Evolutionary conservation across 1,140 invertebrate genomes (phyloP).

Genomic region (Nixonia krombeini): DNA sequence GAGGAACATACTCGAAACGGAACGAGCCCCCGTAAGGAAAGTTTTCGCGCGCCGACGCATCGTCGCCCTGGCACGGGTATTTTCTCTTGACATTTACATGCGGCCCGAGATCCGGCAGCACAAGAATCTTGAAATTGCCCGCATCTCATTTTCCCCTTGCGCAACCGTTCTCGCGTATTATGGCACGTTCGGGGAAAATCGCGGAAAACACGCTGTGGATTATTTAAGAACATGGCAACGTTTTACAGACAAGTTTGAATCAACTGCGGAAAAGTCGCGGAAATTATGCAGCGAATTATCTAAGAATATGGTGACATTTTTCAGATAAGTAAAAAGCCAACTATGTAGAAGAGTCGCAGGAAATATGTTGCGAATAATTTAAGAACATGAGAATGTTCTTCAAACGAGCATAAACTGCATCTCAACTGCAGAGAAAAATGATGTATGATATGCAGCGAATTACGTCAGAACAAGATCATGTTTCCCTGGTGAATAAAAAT

Average conservation of each 20-base stretch:
- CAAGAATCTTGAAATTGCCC: conserved; percentile 35
- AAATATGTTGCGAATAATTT: conserved; percentile 10
- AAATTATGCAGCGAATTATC: too few species aligned
- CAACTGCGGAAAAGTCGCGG: too few species aligned
- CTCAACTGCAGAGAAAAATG: too few species aligned
- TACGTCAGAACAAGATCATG: too few species aligned
- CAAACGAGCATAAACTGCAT: too few species aligned
- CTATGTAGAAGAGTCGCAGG: conserved; percentile 6
- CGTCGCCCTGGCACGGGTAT: conserved; percentile 8
- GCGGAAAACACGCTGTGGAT: conserved; percentile 9
- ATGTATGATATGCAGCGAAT: too few species aligned
- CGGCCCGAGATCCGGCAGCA: conserved; percentile 8
- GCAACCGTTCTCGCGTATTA: conserved; percentile 26
- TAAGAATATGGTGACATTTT: too few species aligned
- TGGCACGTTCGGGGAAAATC: conserved; percentile 7
- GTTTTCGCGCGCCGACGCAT: background rate
- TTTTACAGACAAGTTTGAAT: too few species aligned
- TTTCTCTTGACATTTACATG: conserved; percentile 35
- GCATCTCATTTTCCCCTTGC: conserved; percentile 31
- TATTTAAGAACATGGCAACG: background rate
- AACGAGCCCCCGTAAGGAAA: too few species aligned
- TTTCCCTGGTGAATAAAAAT: too few species aligned
- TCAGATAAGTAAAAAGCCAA: too few species aligned
- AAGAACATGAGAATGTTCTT: background rate
- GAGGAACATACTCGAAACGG: too few species aligned